Base-by-base conservation (phyloP, 2,113 vertebrate species). In the Jaculus jaculus region DNA sequence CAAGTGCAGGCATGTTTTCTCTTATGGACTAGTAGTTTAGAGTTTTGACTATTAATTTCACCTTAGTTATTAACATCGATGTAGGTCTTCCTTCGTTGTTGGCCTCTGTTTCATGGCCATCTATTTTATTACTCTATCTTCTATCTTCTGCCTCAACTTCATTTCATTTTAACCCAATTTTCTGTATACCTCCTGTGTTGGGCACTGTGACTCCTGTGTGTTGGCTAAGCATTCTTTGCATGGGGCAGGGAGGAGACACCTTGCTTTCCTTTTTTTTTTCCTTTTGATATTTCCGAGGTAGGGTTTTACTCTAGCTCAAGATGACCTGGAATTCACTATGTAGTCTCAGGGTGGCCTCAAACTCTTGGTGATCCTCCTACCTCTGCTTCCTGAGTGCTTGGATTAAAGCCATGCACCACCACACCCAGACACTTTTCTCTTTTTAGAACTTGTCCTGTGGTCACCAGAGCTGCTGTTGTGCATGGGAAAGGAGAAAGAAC, bases 21-120 rank as follows among this genome's bases (percentile, higher is more conserved):
- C 73, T 79, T 71, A 26, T 16, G 42, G 72, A 81, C 23, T 28
- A 30, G 71, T 10, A 47, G 23, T 94, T 32, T 75, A 39, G 16
- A 84, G 20, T 72, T 90, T 77, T 51, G 81, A 77, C 61, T 90
- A 65, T 21, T 79, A 58, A 83, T 71, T 83, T 86, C 5, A 32
- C 18, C 26, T 71, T 75, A 68, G 17, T 80, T 88, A 69, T 94
- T 20, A 78, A 4, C 26, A 13, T 61, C 16, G 42, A 4, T 68
- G 23, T 75, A 66, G 32, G 17, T 42, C 73, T 84, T 39, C 34
- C 6, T 30, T 71, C n/a, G 51, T 60, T 72, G 26, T 90, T 89
- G 77, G 75, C n/a, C n/a, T 77, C 69, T 60, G 6, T 58, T 85
- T 65, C 32, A 21, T 68, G 42, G 73, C 24, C 32, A 39, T 11